Conservation (phyloP, 2,888 invertebrate species). For the Drosophila borborema region DNA sequence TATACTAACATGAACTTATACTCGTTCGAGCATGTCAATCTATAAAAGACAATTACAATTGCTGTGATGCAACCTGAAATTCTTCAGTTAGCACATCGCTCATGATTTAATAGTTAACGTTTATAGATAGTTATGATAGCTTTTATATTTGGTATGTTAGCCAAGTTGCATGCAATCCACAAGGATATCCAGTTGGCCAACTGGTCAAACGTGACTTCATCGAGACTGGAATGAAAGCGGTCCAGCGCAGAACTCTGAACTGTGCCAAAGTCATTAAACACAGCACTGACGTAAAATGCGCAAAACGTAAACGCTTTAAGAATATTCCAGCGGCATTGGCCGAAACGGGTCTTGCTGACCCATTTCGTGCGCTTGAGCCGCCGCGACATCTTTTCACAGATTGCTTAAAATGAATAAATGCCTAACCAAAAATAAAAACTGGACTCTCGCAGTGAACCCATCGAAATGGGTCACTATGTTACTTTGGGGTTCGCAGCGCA, state of each 20-base stretch:
- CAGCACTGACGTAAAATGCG: slow-evolving; percentile 11
- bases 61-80: slow-evolving; percentile 37
- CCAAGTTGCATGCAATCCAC: slow-evolving; percentile 21
- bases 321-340: slow-evolving; percentile 36
- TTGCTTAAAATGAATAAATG: slow-evolving; percentile 35
- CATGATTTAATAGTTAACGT: slow-evolving; percentile 23
- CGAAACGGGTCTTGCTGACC: slow-evolving; percentile 61
- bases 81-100: slow-evolving; percentile 18
- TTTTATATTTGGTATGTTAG: neutral
- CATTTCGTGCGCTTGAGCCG: slow-evolving; percentile 39
- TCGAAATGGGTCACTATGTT: slow-evolving; percentile 35
- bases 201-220: slow-evolving; percentile 43
- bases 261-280: slow-evolving; percentile 59
- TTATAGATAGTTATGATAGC: slow-evolving; percentile 4
- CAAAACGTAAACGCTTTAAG: slow-evolving; percentile 28
- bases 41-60: slow-evolving; percentile 4
- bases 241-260: slow-evolving; percentile 32
- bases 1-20: neutral
- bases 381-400: slow-evolving; percentile 37
- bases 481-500: neutral
- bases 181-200: slow-evolving; percentile 65
- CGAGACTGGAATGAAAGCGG: slow-evolving; percentile 63
- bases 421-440: slow-evolving; percentile 38
- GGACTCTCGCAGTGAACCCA: slow-evolving; percentile 27
- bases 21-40: neutral